A percentile compares a stretch with the other conserved stretches of the same genome.
These are phyloP conservation scores for Lasioglossum villosulum DNA, from an alignment of 2,888 invertebrate genomes.

Conservation along the genomic window DNA sequence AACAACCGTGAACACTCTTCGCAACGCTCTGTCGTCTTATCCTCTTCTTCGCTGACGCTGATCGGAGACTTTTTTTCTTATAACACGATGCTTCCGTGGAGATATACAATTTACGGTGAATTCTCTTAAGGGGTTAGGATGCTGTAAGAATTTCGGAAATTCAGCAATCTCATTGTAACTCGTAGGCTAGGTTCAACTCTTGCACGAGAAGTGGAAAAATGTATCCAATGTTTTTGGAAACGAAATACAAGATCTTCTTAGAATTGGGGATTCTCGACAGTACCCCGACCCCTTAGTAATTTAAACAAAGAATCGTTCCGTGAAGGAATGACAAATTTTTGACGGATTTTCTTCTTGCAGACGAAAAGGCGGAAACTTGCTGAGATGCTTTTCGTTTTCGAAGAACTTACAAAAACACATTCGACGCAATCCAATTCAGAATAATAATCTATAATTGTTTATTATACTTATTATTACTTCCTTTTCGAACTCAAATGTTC, in stretches of 20 bases:
- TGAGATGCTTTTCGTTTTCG: constrained; percentile 7
- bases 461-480: not conserved
- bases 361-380: constrained; percentile 32
- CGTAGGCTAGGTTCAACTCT: not conserved
- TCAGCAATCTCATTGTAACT: not conserved
- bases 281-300: not conserved
- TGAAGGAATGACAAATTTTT: constrained; percentile 47
- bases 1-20: not conserved
- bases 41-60: not conserved
- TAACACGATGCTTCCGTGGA: constrained; percentile 28
- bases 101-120: constrained; percentile 24
- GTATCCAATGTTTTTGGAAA: not conserved
- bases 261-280: not conserved
- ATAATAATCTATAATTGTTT: constrained; percentile 5
- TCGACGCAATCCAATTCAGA: not conserved
- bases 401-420: constrained; percentile 22
- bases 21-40: constrained; percentile 15
- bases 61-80: not conserved
- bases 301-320: constrained; percentile 19
- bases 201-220: not conserved
- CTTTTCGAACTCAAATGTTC: constrained; percentile 3
- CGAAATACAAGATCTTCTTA: not conserved
- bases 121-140: constrained; percentile 18
- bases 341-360: constrained; percentile 48
- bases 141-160: not conserved